Conservation (phyloP, 1,140 invertebrate species). For the Harlomillsia oculata region DNA sequence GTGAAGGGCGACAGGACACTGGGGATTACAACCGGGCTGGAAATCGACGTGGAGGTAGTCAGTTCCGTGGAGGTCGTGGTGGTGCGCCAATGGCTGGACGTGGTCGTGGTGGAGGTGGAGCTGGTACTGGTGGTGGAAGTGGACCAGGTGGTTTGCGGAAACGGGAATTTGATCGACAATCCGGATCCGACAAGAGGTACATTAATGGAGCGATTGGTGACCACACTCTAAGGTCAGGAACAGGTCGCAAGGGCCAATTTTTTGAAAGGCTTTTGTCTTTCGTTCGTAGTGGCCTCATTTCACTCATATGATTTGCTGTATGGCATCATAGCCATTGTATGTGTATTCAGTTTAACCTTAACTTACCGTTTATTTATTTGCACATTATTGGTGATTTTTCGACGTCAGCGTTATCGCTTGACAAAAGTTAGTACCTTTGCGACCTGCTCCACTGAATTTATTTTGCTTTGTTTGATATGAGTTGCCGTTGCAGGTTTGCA, state of each 20-base stretch:
- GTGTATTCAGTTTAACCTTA: neutral
- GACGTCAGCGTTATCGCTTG: too few species aligned
- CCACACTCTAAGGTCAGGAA: too few species aligned
- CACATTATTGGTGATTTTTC: too few species aligned
- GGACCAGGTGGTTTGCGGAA: constrained; percentile 62
- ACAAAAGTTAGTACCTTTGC: too few species aligned
- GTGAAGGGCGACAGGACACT: too few species aligned
- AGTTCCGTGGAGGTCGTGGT: constrained; percentile 38
- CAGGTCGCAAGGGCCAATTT: too few species aligned
- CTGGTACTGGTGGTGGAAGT: constrained; percentile 42
- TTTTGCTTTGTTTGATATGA: neutral
- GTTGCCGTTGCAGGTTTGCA: neutral
- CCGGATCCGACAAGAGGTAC: constrained; percentile 85
- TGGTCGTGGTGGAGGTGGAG: constrained; percentile 38
- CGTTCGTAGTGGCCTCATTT: too few species aligned
- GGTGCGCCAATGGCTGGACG: constrained; percentile 36
- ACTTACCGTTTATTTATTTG: too few species aligned
- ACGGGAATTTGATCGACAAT: constrained; percentile 87
- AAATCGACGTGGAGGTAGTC: constrained; percentile 35
- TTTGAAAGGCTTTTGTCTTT: too few species aligned
- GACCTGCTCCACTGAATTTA: too few species aligned
- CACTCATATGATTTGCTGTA: neutral
- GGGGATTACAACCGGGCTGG: constrained; percentile 27
- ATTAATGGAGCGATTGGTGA: constrained; percentile 30
- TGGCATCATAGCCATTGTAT: neutral